Percentiles rank a stretch among this genome's conserved stretches.
Evolutionary conservation across 2,888 invertebrate genomes (phyloP).

Genomic region (Gymnosoma rotundatum): DNA sequence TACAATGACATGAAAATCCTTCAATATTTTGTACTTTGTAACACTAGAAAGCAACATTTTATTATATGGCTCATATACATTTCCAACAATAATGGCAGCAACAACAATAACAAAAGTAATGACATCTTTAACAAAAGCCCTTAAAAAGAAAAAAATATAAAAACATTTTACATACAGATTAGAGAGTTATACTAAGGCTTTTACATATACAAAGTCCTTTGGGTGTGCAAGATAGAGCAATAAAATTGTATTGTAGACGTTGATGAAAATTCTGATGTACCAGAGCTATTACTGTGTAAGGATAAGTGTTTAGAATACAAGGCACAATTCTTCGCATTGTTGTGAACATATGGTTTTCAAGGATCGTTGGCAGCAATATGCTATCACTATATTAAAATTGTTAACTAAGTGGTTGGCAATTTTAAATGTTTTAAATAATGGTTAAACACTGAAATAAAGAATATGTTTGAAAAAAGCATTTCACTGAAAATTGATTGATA

Average conservation of each 20-base stretch:
- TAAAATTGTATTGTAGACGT: conserved; percentile 7
- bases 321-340: too few species aligned
- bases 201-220: conserved; percentile 7
- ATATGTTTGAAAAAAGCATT: too few species aligned
- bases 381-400: too few species aligned
- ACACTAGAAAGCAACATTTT: conserved; percentile 42
- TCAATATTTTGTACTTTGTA: conserved; percentile 47
- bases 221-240: conserved; percentile 1
- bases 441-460: background rate
- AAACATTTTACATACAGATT: conserved; percentile 43
- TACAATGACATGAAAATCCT: conserved; percentile 55
- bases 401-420: too few species aligned
- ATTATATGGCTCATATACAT: conserved; percentile 8
- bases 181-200: conserved; percentile 15
- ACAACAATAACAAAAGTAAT: background rate
- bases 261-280: background rate
- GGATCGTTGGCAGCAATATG: conserved; percentile 21
- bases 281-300: too few species aligned
- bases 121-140: conserved; percentile 10
- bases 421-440: too few species aligned
- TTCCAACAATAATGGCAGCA: conserved; percentile 1
- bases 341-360: conserved; percentile 19
- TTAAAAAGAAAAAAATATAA: conserved; percentile 4
- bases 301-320: too few species aligned
- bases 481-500: too few species aligned